phyloP scores from a whole-genome alignment of 2,113 vertebrate species.

The Probosciger aterrimus region DNA sequence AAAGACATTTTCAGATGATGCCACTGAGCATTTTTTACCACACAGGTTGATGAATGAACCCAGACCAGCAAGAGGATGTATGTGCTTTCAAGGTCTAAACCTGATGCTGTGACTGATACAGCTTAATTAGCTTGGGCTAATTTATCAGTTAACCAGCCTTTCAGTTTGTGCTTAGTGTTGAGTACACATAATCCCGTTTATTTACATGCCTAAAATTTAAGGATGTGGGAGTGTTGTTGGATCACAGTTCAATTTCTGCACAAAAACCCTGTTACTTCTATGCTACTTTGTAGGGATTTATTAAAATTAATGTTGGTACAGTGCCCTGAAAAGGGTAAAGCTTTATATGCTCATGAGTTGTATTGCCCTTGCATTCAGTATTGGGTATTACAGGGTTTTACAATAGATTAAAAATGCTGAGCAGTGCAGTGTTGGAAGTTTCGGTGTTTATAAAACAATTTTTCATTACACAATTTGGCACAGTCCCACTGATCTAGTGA shows the following conservation, averaged over 20 bases:
- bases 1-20: not conserved
- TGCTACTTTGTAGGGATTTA: not conserved
- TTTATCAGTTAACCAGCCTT: not conserved
- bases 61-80: not conserved
- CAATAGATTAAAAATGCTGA: not conserved
- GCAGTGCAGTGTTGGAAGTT: not conserved
- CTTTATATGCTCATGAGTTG: not conserved
- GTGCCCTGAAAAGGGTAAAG: not conserved
- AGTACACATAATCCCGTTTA: not conserved
- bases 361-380: not conserved
- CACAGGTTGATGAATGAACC: not conserved
- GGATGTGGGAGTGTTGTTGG: not conserved
- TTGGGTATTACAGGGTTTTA: not conserved
- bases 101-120: not conserved
- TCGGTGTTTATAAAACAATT: not conserved
- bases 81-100: not conserved
- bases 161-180: not conserved
- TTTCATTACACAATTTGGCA: not conserved
- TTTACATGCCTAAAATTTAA: not conserved
- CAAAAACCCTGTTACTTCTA: rapidly evolving
- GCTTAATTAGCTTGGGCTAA: not conserved
- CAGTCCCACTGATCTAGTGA: not conserved
- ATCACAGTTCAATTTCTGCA: not conserved
- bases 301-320: not conserved
- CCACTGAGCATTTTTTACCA: not conserved